phyloP scores from a whole-genome alignment of 2,888 invertebrate genomes.

The Brachyptera putata region DNA sequence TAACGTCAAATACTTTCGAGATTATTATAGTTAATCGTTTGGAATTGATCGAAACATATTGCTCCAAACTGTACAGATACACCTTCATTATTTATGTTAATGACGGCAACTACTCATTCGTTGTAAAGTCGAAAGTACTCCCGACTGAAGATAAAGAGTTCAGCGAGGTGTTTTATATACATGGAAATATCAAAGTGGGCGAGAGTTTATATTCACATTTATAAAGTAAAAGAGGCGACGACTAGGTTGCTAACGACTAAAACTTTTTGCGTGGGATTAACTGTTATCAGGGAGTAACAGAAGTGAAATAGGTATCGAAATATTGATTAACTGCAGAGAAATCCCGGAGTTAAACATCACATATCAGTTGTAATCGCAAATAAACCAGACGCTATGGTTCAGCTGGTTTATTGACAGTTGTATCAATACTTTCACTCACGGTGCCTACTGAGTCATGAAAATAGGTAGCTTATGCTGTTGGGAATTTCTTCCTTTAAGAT shows the following conservation, averaged over 20 bases:
- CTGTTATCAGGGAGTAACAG: constrained; percentile 12
- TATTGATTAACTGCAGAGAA: background rate
- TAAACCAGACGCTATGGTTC: background rate
- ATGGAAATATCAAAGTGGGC: too few species aligned
- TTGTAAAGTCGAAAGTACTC: too few species aligned
- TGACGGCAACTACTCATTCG: background rate
- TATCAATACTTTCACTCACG: background rate
- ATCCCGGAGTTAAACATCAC: background rate
- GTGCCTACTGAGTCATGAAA: background rate
- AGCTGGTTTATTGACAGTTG: background rate
- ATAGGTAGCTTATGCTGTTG: background rate
- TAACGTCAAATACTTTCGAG: background rate
- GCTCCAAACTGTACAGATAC: background rate
- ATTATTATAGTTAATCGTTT: constrained; percentile 16
- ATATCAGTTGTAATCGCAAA: background rate
- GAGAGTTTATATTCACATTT: too few species aligned
- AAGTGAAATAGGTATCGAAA: background rate
- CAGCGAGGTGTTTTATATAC: too few species aligned
- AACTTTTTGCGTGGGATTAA: background rate
- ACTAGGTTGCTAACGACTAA: constrained; percentile 5
- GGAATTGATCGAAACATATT: constrained; percentile 14
- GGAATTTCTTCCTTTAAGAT: background rate
- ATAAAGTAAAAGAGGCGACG: too few species aligned
- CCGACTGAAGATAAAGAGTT: too few species aligned
- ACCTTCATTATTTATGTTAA: constrained; percentile 8